Evolutionary conservation across 2,113 vertebrate genomes (phyloP).

Genomic region (Cettia cetti): DNA sequence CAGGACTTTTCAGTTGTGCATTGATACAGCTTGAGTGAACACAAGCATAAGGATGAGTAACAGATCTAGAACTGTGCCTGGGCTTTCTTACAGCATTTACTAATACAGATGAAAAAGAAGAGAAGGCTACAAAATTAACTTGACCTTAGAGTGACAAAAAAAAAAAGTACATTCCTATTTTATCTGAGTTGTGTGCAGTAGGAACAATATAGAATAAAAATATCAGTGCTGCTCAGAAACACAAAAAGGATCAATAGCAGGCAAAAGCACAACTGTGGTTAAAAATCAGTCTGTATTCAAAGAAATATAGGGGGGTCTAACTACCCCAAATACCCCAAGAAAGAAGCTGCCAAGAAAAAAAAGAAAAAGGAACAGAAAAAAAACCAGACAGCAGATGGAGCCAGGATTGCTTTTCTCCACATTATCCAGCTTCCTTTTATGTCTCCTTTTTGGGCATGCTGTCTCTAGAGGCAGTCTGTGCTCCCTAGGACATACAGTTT

Average conservation of each 20-base stretch:
- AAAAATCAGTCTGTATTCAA: background rate
- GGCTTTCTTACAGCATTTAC: background rate
- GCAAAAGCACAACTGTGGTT: background rate
- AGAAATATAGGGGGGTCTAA: background rate
- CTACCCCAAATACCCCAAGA: background rate
- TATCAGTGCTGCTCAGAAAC: background rate
- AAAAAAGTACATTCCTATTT: background rate
- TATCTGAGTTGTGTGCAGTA: background rate
- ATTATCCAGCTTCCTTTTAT: background rate
- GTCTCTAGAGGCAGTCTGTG: background rate
- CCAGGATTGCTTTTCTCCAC: slow-evolving; percentile 11
- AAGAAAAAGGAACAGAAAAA: background rate
- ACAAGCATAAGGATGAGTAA: background rate
- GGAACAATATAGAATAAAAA: background rate
- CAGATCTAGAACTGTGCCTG: background rate
- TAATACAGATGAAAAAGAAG: background rate
- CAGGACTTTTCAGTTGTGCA: background rate
- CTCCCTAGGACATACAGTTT: background rate
- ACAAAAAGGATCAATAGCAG: background rate
- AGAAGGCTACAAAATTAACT: background rate
- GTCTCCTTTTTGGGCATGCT: background rate
- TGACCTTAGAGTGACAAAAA: background rate
- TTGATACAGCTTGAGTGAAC: background rate
- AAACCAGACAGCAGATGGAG: slow-evolving; percentile 18
- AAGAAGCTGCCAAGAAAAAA: background rate